Conservation (phyloP, 2,113 vertebrate genomes). For the Syngnathus typhle region DNA sequence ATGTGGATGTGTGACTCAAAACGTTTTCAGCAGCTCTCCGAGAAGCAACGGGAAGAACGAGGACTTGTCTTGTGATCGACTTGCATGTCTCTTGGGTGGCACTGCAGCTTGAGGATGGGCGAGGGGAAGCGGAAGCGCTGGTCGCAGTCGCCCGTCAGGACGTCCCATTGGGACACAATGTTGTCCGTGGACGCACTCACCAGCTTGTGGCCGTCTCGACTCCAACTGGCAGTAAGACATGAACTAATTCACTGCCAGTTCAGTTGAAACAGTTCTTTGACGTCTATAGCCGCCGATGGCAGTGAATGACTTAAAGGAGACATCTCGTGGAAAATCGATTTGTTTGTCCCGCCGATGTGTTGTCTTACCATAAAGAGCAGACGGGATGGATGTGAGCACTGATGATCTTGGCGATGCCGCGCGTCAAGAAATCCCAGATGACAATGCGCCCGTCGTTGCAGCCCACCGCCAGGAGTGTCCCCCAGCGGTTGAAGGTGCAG, state of each 20-base stretch:
- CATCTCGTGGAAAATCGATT: too few relatives aligned
- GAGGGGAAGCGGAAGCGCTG: constrained; percentile 96
- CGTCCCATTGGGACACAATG: constrained; percentile 97
- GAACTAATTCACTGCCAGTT: too few relatives aligned
- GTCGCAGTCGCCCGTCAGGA: constrained; percentile 94
- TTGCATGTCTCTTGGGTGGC: constrained; percentile 93
- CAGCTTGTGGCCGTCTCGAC: constrained; percentile 94
- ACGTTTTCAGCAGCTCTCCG: too few relatives aligned
- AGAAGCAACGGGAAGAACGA: too few relatives aligned
- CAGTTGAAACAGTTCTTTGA: too few relatives aligned
- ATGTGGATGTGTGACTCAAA: not conserved
- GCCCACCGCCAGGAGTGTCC: constrained; percentile 91
- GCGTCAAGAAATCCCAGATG: constrained; percentile 97
- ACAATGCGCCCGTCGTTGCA: constrained; percentile 97
- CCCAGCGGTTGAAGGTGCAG: constrained; percentile 99
- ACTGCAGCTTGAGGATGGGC: constrained; percentile 94
- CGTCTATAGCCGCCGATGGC: too few relatives aligned
- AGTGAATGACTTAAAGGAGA: too few relatives aligned
- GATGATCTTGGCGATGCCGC: constrained; percentile 97
- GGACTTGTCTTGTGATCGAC: constrained; percentile 34
- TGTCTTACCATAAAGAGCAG: constrained; percentile 85
- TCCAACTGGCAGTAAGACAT: constrained; percentile 76
- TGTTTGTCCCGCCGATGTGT: too few relatives aligned
- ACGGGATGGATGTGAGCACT: constrained; percentile 97
- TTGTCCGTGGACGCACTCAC: constrained; percentile 97